Evolutionary conservation across 2,113 vertebrate genomes (phyloP).

Genomic region (Atherinomorus stipes): DNA sequence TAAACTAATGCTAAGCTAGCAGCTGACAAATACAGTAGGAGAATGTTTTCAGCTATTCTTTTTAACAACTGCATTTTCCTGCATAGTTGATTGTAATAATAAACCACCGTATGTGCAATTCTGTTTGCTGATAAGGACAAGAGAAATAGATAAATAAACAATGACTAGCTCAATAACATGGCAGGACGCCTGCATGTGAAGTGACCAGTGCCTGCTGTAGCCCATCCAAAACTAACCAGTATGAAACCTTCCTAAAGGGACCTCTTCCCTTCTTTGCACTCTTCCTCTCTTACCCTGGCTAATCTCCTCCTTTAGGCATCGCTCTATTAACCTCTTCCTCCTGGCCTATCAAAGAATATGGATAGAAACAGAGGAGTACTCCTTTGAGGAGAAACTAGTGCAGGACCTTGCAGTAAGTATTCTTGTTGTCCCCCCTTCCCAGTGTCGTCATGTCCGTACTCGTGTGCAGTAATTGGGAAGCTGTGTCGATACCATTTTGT

Average conservation of each 20-base stretch:
- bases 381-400: constrained; percentile 99
- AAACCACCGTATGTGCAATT: not conserved
- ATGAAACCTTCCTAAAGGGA: constrained; percentile 78
- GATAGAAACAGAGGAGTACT: constrained; percentile 99
- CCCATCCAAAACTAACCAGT: constrained; percentile 86
- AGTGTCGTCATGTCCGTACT: constrained; percentile 10
- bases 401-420: constrained; percentile 99
- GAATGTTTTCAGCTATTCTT: not conserved
- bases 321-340: constrained; percentile 99
- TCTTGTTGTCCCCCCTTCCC: constrained; percentile 19
- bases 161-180: not conserved
- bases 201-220: constrained; percentile 84
- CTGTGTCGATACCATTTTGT: not conserved
- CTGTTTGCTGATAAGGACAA: not conserved
- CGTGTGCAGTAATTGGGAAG: constrained; percentile 5
- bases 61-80: too few species aligned
- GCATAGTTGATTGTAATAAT: too few species aligned
- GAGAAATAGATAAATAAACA: not conserved
- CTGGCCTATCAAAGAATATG: constrained; percentile 99
- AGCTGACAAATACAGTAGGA: not conserved
- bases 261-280: constrained; percentile 67
- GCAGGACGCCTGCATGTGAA: constrained; percentile 3
- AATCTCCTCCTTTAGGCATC: constrained; percentile 96
- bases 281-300: constrained; percentile 80
- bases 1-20: not conserved